Evolutionary conservation across 2,113 vertebrate species (phyloP), one percentile per base, ranked within the genome.

Genomic region (Limnothrissa miodon): DNA sequence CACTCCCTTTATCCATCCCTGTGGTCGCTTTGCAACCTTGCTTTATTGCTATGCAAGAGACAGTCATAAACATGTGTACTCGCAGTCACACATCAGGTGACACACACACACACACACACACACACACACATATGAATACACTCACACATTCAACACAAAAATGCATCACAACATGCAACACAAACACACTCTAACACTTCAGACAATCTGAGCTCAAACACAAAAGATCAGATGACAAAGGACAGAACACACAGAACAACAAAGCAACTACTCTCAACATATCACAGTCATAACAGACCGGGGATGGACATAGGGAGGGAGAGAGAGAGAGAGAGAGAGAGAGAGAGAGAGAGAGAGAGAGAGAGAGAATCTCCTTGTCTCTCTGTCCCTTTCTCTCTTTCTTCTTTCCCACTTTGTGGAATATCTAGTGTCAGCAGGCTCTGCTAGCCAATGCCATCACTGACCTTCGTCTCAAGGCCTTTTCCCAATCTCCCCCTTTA

Each of bases 401-500:
- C 29, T 36, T 15, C 66, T 4, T 33, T 70, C 29, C 13, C 62
- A 36, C 62, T 33, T 5, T 36, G 10, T 4, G 25, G 29, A n/a
- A 29, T n/a, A 66, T 9, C 29, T 66, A 9, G n/a, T 66, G 59
- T 66, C 59, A 66, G 11, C 59, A 62, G 59, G 6, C 5, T 62
- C 59, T 29, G 1, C 59, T 11, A 62, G 59, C 25, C n/a, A 10
- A 1, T 29, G 59, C 25, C 59, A 66, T 66, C 13, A 66, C 9
- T 66, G 59, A 66, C 59, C 59, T 66, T 15, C 13, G 85, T 66
- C 85, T 90, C 90, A 81, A 82, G n/a, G 80, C 85, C 85, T 25
- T 33, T 66, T 87, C 84, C 39, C 78, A 85, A 89, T 92, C 91
- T 87, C 89, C 48, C 84, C 85, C 89, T 90, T 88, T 93, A 92